Percentiles rank a stretch among this genome's conserved stretches.
phyloP scores from a whole-genome alignment of 2,888 invertebrate genomes.

The Euspilapteryx auroguttella region DNA sequence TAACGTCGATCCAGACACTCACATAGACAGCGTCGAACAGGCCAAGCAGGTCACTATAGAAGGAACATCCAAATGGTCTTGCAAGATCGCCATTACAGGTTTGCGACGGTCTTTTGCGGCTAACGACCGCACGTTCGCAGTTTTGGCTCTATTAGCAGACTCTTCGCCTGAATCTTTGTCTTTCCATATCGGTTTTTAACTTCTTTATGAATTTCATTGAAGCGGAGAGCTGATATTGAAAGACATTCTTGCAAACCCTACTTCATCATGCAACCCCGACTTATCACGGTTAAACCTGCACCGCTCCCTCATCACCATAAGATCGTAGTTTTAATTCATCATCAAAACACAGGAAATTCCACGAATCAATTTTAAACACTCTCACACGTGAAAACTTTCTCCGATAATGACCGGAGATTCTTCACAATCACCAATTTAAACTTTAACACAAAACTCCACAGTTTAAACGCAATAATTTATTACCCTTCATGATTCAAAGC shows the following conservation, averaged over 20 bases:
- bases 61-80: slow-evolving; percentile 99
- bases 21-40: slow-evolving; percentile 97
- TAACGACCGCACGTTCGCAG: slow-evolving; percentile 54
- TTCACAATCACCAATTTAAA: no score
- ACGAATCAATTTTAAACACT: slow-evolving; percentile 45
- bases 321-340: slow-evolving; percentile 33
- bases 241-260: slow-evolving; percentile 38
- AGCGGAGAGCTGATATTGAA: slow-evolving; percentile 31
- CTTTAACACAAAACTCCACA: no score
- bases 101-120: slow-evolving; percentile 63
- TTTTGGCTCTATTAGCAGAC: slow-evolving; percentile 52
- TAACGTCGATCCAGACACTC: slow-evolving; percentile 96
- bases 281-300: slow-evolving; percentile 53
- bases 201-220: slow-evolving; percentile 7
- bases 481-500: slow-evolving; percentile 1
- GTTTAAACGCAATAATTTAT: no score
- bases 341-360: slow-evolving; percentile 49
- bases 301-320: slow-evolving; percentile 45
- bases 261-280: slow-evolving; percentile 36
- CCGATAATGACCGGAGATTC: neutral
- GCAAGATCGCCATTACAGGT: slow-evolving; percentile 99
- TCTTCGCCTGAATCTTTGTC: slow-evolving; percentile 49
- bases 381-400: neutral
- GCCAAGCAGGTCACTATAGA: slow-evolving; percentile 97
- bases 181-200: slow-evolving; percentile 39